Evolutionary conservation across 2,888 invertebrate genomes (phyloP), one percentile per base, ranked within the genome.

Genomic region (Torymus auratus): DNA sequence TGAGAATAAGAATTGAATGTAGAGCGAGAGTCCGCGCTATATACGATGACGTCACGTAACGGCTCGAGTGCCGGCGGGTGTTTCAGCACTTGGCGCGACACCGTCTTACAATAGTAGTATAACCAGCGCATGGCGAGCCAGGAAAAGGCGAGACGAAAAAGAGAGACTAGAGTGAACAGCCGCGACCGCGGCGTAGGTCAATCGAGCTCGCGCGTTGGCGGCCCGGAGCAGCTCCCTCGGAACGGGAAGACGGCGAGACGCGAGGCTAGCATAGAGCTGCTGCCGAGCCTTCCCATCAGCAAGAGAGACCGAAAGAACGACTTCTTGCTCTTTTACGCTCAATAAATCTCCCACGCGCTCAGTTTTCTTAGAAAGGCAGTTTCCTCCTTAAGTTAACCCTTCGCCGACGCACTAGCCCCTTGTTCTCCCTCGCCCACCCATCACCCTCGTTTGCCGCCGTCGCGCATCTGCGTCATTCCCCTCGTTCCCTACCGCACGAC

Each of bases 261-360:
- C n/a, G n/a, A n/a, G n/a, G n/a, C n/a, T n/a, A n/a, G n/a, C n/a
- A n/a, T n/a, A n/a, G n/a, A n/a, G n/a, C n/a, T n/a, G 28, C 15
- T n/a, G 1, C 11, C n/a, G 10, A 28, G 41, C 65, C n/a, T n/a
- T n/a, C n/a, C n/a, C n/a, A n/a, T n/a, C 11, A 41, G 52, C 12
- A 11, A 20, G 20, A 23, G 13, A 11, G 10, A 15, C 0, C 17
- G 5, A 14, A 61, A 12, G 61, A 41, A 41, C 41, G 62, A 62
- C 20, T 62, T 62, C 62, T 64, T 41, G 28, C 65, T 71, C 50
- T 71, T 71, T 71, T 52, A 71, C 60, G 52, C 60, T 71, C 71
- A 52, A 71, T 71, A 71, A 71, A 71, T 71, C 61, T 60, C 50
- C 71, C 52, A 10, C 23, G 12, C 41, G 14, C 41, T 15, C 64